Evolutionary conservation across 2,113 vertebrate species (phyloP), one percentile per base, ranked within the genome.

Genomic region (Xiphophorus couchianus): DNA sequence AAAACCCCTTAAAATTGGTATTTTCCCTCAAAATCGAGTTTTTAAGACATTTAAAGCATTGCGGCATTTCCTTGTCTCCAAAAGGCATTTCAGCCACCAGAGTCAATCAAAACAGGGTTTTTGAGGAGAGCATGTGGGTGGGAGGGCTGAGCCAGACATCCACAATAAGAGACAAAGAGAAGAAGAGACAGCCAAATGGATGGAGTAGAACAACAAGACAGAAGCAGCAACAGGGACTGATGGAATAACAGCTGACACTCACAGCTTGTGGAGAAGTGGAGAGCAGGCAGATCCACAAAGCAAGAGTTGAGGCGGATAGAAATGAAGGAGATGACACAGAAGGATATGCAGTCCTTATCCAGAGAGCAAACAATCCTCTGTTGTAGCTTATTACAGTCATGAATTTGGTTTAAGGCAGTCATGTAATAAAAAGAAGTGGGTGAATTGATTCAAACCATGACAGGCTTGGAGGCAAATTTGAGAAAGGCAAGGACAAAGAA

Each of bases 281-380:
- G 93, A 83, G 94, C 93, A 0, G 94, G 95, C 0, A 94, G 95
- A 76, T 96, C 93, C 2, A 95, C 79, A 69, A 95, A 96, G 70
- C 92, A 89, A 63, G 94, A 88, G 78, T 93, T 93, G 4, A 95
- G 91, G 83, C 94, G 95, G 82, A 94, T 95, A 87, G 95, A 80
- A 35, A 95, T 88, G 89, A 95, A 96, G 22, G 92, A 89, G 0
- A 93, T 92, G 35, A 96, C 93, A 27, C 95, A 96, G 86, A 92
- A 91, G 0, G 94, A 87, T 73, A 96, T 89, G 0, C 90, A 90
- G 90, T 94, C 94, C 81, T 94, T 95, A 35, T 93, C 90, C 42
- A 94, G 87, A 1, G 93, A 94, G 60, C 92, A 90, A 3, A 94
- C 90, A 0, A 94, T 91, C 86, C 95, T 95, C 65, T 93, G 85